Conservation (phyloP, 2,113 vertebrate genomes). For the Lipophrys pholis region DNA sequence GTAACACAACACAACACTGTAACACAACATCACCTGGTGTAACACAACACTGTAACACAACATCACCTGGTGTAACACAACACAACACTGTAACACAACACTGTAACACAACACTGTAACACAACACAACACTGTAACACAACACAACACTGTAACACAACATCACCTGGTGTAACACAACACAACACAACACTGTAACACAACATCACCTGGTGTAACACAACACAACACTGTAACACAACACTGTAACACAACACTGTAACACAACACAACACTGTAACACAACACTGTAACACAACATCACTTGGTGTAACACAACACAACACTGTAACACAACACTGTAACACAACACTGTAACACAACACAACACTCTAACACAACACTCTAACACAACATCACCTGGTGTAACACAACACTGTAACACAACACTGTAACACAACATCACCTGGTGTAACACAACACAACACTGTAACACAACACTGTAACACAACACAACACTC, state of each 20-base stretch:
- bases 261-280: neutral
- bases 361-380: too few relatives aligned
- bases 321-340: constrained; percentile 38
- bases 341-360: constrained; percentile 60
- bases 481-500: constrained; percentile 19
- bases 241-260: constrained; percentile 16
- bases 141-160: constrained; percentile 2
- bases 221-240: constrained; percentile 73
- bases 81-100: too few relatives aligned
- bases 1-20: too few relatives aligned
- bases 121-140: constrained; percentile 80
- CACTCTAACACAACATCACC: too few relatives aligned
- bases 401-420: constrained; percentile 32
- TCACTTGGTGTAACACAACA: constrained; percentile 89
- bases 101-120: too few relatives aligned
- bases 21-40: too few relatives aligned
- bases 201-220: constrained; percentile 89
- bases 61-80: too few relatives aligned
- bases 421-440: constrained; percentile 37
- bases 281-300: too few relatives aligned
- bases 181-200: too few relatives aligned
- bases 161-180: too few relatives aligned
- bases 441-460: constrained; percentile 90
- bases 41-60: too few relatives aligned
- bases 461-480: constrained; percentile 39